Evolutionary conservation across 2,888 invertebrate genomes (phyloP).

Genomic region (Conchocele bisecta): DNA sequence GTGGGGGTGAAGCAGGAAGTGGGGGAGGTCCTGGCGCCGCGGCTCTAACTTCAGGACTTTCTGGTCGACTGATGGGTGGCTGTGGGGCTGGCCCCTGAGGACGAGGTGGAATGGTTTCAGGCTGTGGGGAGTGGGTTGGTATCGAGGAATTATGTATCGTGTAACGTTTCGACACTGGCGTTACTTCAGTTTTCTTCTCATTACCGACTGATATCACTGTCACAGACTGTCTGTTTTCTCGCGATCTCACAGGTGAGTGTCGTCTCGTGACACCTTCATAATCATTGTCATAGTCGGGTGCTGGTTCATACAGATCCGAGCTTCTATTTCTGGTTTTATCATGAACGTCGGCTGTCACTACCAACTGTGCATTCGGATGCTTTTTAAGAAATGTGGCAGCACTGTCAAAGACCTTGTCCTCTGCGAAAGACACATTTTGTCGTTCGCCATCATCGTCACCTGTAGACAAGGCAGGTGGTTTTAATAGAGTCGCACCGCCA

Average conservation of each 20-base stretch:
- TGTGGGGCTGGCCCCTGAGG: slow-evolving; percentile 64
- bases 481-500: slow-evolving; percentile 34
- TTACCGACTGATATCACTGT: slow-evolving; percentile 73
- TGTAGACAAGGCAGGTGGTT: slow-evolving; percentile 15
- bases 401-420: slow-evolving; percentile 73
- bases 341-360: slow-evolving; percentile 75
- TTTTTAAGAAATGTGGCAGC: slow-evolving; percentile 75
- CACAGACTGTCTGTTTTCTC: slow-evolving; percentile 55
- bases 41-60: neutral
- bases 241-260: slow-evolving; percentile 28
- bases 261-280: slow-evolving; percentile 63
- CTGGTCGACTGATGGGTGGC: slow-evolving; percentile 48
- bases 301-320: slow-evolving; percentile 64
- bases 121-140: slow-evolving; percentile 38
- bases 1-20: slow-evolving; percentile 52
- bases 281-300: slow-evolving; percentile 74
- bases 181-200: slow-evolving; percentile 26
- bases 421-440: slow-evolving; percentile 72
- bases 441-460: slow-evolving; percentile 55
- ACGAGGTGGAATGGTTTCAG: slow-evolving; percentile 63
- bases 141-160: slow-evolving; percentile 50
- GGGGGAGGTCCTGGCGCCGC: slow-evolving; percentile 12
- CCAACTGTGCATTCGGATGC: slow-evolving; percentile 75
- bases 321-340: slow-evolving; percentile 53
- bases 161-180: slow-evolving; percentile 30